These are phyloP conservation scores for Chalcosyrphus nemorum DNA, from an alignment of 2,888 invertebrate species.

Conservation along the genomic window DNA sequence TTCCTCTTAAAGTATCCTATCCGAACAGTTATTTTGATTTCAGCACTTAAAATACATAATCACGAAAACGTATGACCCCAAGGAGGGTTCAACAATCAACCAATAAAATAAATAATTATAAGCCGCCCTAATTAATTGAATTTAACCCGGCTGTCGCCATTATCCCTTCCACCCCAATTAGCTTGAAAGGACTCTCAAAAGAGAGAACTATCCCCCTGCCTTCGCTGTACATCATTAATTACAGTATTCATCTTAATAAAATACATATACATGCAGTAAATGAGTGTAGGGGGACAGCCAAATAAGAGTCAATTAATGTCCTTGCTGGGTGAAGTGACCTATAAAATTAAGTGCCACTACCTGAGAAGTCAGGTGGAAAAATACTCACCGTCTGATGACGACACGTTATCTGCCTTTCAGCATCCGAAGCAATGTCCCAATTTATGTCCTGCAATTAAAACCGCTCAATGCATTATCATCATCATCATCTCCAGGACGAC, in stretches of 20 bases:
- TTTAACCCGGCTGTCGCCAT: not conserved
- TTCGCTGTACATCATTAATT: conserved; percentile 1
- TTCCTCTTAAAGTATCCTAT: too few relatives aligned
- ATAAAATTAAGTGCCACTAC: conserved; percentile 60
- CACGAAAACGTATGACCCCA: not conserved
- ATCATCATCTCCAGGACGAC: conserved; percentile 26
- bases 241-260: conserved; percentile 28
- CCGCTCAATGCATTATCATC: conserved; percentile 49
- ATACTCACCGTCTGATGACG: not conserved
- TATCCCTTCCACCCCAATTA: conserved; percentile 5
- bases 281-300: conserved; percentile 3
- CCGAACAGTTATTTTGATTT: too few relatives aligned
- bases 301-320: conserved; percentile 55
- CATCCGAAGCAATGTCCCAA: conserved; percentile 30
- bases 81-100: not conserved
- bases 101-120: not conserved
- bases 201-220: not conserved
- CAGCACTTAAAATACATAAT: too few relatives aligned
- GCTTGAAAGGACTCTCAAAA: not conserved
- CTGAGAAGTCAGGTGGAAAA: conserved; percentile 55
- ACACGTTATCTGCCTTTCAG: conserved; percentile 19
- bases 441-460: conserved; percentile 61
- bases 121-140: not conserved
- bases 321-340: conserved; percentile 57
- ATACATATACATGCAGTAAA: not conserved